These are phyloP conservation scores for Oxygymnocypris stewartii DNA, from an alignment of 2,113 vertebrate species.

Conservation along the genomic window DNA sequence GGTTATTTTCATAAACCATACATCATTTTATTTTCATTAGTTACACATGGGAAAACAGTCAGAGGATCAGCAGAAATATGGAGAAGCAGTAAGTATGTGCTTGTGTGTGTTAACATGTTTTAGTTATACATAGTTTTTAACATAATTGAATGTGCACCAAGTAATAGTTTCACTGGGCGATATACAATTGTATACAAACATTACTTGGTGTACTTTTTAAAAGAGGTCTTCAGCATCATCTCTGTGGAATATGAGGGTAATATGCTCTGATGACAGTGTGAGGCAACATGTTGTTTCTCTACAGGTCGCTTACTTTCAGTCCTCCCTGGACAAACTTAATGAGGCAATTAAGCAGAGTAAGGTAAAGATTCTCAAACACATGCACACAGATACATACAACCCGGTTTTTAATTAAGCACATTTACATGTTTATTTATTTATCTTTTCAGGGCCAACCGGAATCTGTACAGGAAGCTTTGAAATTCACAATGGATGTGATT, in stretches of 20 bases:
- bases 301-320: constrained; percentile 94
- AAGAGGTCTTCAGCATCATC: background rate
- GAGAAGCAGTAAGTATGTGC: constrained; percentile 70
- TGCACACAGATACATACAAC: constrained; percentile 25
- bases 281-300: background rate
- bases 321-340: constrained; percentile 88
- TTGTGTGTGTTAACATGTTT: background rate
- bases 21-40: constrained; percentile 59
- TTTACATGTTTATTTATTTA: background rate
- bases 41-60: constrained; percentile 86
- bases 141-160: background rate
- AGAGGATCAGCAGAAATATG: constrained; percentile 86
- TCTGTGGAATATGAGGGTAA: background rate
- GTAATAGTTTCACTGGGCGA: too few relatives aligned
- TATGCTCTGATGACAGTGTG: background rate
- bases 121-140: background rate
- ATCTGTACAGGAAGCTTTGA: constrained; percentile 89
- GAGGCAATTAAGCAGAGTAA: constrained; percentile 95
- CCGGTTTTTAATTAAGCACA: background rate
- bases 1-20: background rate
- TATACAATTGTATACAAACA: too few relatives aligned
- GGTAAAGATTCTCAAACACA: constrained; percentile 67
- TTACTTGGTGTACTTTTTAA: background rate
- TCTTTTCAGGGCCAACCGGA: constrained; percentile 86
- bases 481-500: constrained; percentile 93